A percentile compares a stretch with the other conserved stretches of the same genome.
These are phyloP conservation scores for Cirrhinus molitorella DNA, from an alignment of 2,797 vertebrate genomes.

Conservation along the genomic window DNA sequence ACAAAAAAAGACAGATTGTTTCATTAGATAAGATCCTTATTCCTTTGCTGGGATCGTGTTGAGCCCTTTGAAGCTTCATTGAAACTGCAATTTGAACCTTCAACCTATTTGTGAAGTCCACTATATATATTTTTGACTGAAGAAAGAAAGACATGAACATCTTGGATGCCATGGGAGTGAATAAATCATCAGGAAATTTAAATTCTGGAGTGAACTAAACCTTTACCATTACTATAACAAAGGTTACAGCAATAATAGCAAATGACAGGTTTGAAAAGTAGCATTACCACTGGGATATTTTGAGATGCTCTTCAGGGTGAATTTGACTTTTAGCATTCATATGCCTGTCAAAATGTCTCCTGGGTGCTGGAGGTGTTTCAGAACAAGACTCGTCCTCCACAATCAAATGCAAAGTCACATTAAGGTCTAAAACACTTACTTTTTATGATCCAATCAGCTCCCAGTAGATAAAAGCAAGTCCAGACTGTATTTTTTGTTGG, in stretches of 20 bases:
- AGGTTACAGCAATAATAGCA: background rate
- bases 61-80: no score
- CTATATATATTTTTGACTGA: no score
- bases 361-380: background rate
- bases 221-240: background rate
- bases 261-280: background rate
- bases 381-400: background rate
- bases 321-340: background rate
- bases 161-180: no score
- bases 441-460: background rate
- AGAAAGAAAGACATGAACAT: no score
- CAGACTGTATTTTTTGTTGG: no score
- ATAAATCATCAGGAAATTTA: no score
- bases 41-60: no score
- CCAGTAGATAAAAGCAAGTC: background rate
- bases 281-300: background rate
- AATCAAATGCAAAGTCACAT: constrained; percentile 20
- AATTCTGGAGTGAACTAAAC: no score
- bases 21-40: no score
- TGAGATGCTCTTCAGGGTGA: background rate
- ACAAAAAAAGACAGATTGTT: no score
- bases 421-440: background rate
- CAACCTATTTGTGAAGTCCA: no score
- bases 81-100: no score
- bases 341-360: constrained; percentile 1